Evolutionary conservation across 2,113 vertebrate genomes (phyloP), one percentile per base, ranked within the genome.

Genomic region (Brachyistius frenatus): DNA sequence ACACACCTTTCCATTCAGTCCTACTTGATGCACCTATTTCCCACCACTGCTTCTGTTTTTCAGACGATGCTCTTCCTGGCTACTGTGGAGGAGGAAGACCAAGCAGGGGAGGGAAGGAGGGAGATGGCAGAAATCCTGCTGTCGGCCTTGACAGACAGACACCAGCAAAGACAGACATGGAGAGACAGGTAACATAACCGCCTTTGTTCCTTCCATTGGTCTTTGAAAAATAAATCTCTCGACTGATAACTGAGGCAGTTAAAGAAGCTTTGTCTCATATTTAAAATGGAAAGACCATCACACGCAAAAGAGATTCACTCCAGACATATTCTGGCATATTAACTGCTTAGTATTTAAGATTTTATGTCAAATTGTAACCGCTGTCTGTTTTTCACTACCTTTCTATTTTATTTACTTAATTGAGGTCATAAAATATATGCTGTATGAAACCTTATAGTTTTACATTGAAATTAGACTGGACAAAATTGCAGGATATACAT

Each of bases 131-230:
- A 92, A 36, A 95, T 93, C 71, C 84, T 98, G 73, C 93, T 98
- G 30, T 90, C 94, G 1, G 84, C 92, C n/a, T 94, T 99, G 85
- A 94, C 89, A 2, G 94, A 96, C 64, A 95, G 98, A 77, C 97
- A 98, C 80, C 95, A 95, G 75, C 96, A 96, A 78, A 94, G 97
- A 81, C 94, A 95, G 86, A 97, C 96, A 50, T 99, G 98, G 98
- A 94, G 95, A 58, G 91, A 92, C 91, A 98, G 98, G 98, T 99
- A 86, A 94, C 58, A 76, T 67, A 73, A 58, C 73, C 10, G 14
- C 66, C 75, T 66, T 71, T 76, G 23, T 84, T 76, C 53, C 49
- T 35, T 52, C 33, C n/a, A 11, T 23, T 55, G 53, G 30, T 62
- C 46, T 35, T 49, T 1, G 44, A 47, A 58, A 72, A 46, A 72